phyloP scores from a whole-genome alignment of 2,797 vertebrate species.

The Falco concolor region DNA sequence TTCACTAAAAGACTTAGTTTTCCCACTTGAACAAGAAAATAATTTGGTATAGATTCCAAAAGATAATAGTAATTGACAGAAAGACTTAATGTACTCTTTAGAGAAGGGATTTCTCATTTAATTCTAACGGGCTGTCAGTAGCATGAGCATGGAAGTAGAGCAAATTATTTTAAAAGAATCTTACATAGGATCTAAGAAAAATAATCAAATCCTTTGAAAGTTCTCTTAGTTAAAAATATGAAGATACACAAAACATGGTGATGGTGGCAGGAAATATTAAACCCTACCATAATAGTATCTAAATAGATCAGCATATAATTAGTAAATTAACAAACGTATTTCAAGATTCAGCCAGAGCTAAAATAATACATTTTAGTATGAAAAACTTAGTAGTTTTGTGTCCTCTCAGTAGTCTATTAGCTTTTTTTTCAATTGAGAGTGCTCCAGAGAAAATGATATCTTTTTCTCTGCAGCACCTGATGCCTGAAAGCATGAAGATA shows the following conservation, averaged over 20 bases:
- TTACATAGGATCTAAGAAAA: not conserved
- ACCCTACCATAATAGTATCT: not conserved
- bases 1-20: not conserved
- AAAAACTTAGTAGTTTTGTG: not conserved
- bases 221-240: not conserved
- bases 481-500: not conserved
- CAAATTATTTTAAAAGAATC: not conserved
- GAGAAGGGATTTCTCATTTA: not conserved
- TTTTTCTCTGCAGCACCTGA: not conserved
- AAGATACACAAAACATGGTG: not conserved
- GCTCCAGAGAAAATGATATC: not conserved
- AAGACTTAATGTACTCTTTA: not conserved
- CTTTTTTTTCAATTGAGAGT: not conserved
- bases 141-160: not conserved
- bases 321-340: not conserved
- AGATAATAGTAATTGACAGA: not conserved
- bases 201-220: not conserved
- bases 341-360: not conserved
- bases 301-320: not conserved
- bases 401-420: not conserved
- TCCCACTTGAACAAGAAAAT: not conserved
- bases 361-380: not conserved
- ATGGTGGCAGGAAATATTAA: not conserved
- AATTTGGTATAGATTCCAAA: not conserved
- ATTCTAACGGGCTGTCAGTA: not conserved